Evolutionary conservation across 2,888 invertebrate species (phyloP).

Genomic region (Agrotis segetum): DNA sequence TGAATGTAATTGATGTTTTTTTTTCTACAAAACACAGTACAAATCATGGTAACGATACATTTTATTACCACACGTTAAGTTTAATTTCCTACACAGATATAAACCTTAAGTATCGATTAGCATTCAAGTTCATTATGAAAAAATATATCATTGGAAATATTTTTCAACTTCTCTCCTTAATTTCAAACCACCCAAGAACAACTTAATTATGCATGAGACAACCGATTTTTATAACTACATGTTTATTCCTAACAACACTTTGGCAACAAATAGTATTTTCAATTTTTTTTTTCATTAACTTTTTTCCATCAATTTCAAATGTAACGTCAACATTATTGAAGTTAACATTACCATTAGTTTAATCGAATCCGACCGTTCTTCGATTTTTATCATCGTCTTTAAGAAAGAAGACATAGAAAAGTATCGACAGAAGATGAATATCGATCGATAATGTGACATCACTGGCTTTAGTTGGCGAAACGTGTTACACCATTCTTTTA

Average conservation of each 20-base stretch:
- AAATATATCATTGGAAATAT: constrained; percentile 91
- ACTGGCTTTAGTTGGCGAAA: constrained; percentile 72
- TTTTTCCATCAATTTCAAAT: constrained; percentile 82
- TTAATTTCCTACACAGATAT: constrained; percentile 90
- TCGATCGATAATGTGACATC: constrained; percentile 72
- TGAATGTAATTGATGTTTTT: constrained; percentile 55
- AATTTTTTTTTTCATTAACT: constrained; percentile 68
- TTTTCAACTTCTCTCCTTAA: constrained; percentile 89
- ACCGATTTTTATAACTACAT: constrained; percentile 89
- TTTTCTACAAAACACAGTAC: constrained; percentile 65
- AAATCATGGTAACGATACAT: constrained; percentile 81
- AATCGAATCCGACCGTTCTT: constrained; percentile 74
- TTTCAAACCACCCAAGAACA: constrained; percentile 89
- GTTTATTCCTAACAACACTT: constrained; percentile 90
- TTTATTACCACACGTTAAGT: constrained; percentile 88
- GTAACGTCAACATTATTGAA: constrained; percentile 82
- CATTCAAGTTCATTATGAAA: constrained; percentile 90
- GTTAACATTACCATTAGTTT: constrained; percentile 83
- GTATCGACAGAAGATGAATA: constrained; percentile 81
- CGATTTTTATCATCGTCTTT: constrained; percentile 82
- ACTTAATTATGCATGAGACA: constrained; percentile 90
- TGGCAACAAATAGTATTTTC: constrained; percentile 90
- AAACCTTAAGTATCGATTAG: constrained; percentile 90
- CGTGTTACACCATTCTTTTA: constrained; percentile 65
- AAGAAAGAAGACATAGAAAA: constrained; percentile 85